A percentile compares a stretch with the other conserved stretches of the same genome.
These are phyloP conservation scores for Thalassophryne amazonica DNA, from an alignment of 2,797 vertebrate species.

Conservation along the genomic window DNA sequence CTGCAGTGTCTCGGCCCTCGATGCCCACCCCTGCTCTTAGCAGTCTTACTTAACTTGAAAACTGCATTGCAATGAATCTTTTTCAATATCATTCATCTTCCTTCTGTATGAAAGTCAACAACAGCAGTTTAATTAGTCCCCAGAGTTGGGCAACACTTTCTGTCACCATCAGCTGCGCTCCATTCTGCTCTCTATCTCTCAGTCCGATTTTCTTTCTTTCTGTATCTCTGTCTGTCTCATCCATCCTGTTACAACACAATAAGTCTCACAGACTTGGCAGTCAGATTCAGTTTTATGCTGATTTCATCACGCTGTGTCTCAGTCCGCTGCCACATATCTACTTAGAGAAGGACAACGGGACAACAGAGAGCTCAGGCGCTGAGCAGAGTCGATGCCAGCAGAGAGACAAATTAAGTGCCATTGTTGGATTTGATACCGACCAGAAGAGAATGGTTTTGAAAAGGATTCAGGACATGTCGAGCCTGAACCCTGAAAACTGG, in stretches of 20 bases:
- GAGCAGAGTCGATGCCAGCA: slow-evolving; percentile 21
- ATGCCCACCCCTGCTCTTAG: no score
- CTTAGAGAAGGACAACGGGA: slow-evolving; percentile 3
- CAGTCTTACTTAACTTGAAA: slow-evolving; percentile 7
- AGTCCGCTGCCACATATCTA: slow-evolving; percentile 26
- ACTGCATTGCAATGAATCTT: slow-evolving; percentile 26
- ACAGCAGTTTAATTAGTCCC: slow-evolving; percentile 62
- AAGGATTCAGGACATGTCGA: slow-evolving; percentile 21
- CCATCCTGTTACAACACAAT: slow-evolving; percentile 45
- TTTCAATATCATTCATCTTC: slow-evolving; percentile 33
- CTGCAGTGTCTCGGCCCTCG: no score
- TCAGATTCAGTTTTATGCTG: slow-evolving; percentile 40
- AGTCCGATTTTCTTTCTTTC: slow-evolving; percentile 11
- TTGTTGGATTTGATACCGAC: slow-evolving; percentile 43
- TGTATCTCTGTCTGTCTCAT: slow-evolving; percentile 34
- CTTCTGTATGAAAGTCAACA: slow-evolving; percentile 40
- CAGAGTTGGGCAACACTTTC: slow-evolving; percentile 32
- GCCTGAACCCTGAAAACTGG: slow-evolving; percentile 9
- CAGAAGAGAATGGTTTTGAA: slow-evolving; percentile 28
- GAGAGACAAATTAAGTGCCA: slow-evolving; percentile 47
- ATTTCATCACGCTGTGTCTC: slow-evolving; percentile 45
- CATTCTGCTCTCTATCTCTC: slow-evolving; percentile 15
- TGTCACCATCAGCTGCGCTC: slow-evolving; percentile 21
- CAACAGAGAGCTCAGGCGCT: slow-evolving; percentile 16
- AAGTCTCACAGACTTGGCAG: slow-evolving; percentile 37